phyloP scores from a whole-genome alignment of 2,113 vertebrate species.

The Colistium nudipinnis region DNA sequence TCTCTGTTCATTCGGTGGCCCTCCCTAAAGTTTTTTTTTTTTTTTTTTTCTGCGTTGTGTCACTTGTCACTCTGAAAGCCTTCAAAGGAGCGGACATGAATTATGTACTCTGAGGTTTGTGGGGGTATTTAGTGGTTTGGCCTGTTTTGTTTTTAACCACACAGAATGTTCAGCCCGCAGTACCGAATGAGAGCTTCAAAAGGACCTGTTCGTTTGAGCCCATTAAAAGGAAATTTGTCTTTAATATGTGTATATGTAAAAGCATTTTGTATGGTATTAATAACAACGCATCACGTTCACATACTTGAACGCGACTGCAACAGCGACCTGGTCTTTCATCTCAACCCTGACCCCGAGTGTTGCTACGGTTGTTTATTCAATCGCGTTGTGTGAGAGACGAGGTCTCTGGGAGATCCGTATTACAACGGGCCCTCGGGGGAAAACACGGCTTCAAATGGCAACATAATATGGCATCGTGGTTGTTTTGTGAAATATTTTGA shows the following conservation, averaged over 20 bases:
- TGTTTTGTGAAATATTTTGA: constrained; percentile 23
- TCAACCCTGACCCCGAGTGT: constrained; percentile 11
- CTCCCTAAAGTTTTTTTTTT: constrained; percentile 34
- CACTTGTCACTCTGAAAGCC: constrained; percentile 60
- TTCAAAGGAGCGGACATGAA: constrained; percentile 61
- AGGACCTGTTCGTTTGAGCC: constrained; percentile 9
- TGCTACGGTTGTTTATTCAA: constrained; percentile 23
- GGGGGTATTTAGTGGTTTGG: constrained; percentile 52
- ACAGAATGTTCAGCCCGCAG: constrained; percentile 11
- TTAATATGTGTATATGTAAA: constrained; percentile 12
- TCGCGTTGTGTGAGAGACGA: not conserved
- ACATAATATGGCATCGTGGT: constrained; percentile 6
- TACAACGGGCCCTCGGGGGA: constrained; percentile 11
- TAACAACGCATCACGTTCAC: not conserved
- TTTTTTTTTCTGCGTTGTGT: constrained; percentile 61
- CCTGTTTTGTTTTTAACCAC: constrained; percentile 45
- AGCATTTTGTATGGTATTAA: not conserved
- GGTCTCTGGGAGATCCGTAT: constrained; percentile 18
- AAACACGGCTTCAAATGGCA: constrained; percentile 21
- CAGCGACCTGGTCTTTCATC: not conserved
- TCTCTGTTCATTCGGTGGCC: not conserved
- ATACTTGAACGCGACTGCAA: not conserved
- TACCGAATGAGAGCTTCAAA: constrained; percentile 30
- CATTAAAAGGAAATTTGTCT: not conserved
- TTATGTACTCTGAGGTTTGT: constrained; percentile 54